These are phyloP conservation scores for Micromesistius poutassou DNA, from an alignment of 2,797 vertebrate genomes.

Conservation along the genomic window DNA sequence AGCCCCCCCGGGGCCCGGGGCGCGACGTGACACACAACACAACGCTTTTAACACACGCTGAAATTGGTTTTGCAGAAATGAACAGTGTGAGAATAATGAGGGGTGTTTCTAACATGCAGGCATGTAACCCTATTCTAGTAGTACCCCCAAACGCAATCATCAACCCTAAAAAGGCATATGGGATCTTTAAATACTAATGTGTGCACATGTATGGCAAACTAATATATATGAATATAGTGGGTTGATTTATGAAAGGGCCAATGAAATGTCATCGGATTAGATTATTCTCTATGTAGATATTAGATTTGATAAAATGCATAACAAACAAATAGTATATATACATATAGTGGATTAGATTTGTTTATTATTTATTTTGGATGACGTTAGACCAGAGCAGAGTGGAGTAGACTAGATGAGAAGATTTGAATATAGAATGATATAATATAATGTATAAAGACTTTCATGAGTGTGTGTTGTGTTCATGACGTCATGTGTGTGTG, in stretches of 20 bases:
- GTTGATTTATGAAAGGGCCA: neutral
- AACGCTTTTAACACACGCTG: too few relatives aligned
- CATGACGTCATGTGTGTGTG: neutral
- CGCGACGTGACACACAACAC: too few relatives aligned
- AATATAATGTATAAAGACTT: neutral
- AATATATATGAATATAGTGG: neutral
- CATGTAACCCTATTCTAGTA: too few relatives aligned
- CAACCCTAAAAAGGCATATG: too few relatives aligned
- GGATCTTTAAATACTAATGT: too few relatives aligned
- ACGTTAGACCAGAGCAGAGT: neutral
- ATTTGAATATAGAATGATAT: neutral
- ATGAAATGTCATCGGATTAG: too few relatives aligned
- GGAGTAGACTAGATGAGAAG: neutral
- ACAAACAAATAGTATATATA: neutral
- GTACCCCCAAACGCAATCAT: too few relatives aligned
- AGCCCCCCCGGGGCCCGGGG: too few relatives aligned
- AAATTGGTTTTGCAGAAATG: too few relatives aligned
- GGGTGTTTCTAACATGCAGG: too few relatives aligned
- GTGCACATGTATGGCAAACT: neutral
- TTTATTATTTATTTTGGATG: neutral
- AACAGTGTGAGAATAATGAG: too few relatives aligned
- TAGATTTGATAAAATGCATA: neutral
- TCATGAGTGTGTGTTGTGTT: too few relatives aligned
- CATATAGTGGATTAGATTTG: neutral
- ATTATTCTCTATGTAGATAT: neutral